Evolutionary conservation across 2,113 vertebrate species (phyloP), one percentile per base, ranked within the genome.

Genomic region (Lycocorax pyrrhopterus): DNA sequence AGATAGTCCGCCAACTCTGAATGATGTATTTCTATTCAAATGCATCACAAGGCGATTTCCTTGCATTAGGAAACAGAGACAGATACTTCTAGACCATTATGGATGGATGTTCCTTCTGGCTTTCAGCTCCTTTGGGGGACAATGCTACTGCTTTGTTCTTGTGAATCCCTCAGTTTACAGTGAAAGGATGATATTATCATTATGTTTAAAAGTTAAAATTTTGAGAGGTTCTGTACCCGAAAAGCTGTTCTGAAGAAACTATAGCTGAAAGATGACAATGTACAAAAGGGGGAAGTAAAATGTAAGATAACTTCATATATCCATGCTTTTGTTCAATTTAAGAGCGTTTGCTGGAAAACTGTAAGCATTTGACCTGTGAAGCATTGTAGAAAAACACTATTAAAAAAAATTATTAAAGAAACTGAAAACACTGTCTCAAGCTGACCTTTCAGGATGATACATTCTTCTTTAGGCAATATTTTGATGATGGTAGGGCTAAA

Each of bases 11-110:
- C 68, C 47, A 60, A 18, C 20, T 47, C 81, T 84, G 58, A 85
- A 85, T 79, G 30, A 62, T 66, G 71, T 73, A 79, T 86, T 88
- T 90, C 82, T 69, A 88, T 88, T 88, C 79, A 95, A 83, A 95
- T 92, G 67, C 85, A 69, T 44, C 8, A 20, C 41, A 82, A 88
- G 72, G 59, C 88, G 80, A 90, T 95, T 85, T 96, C 63, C 67
- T 90, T 53, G 7, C 90, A 64, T 80, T 77, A 73, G 51, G 72
- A 91, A 83, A 22, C 33, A 78, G 35, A 89, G 69, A 59, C 37
- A 94, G 78, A 72, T 47, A 62, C 26, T 75, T 80, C 44, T 56
- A 88, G 71, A 88, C 33, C 72, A 62, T 83, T 86, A 59, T 0
- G 3, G 47, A 67, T 71, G 76, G 35, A 46, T 87, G 23, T 64